Base-by-base conservation (phyloP, 1,140 invertebrate genomes). In the Galleria mellonella region DNA sequence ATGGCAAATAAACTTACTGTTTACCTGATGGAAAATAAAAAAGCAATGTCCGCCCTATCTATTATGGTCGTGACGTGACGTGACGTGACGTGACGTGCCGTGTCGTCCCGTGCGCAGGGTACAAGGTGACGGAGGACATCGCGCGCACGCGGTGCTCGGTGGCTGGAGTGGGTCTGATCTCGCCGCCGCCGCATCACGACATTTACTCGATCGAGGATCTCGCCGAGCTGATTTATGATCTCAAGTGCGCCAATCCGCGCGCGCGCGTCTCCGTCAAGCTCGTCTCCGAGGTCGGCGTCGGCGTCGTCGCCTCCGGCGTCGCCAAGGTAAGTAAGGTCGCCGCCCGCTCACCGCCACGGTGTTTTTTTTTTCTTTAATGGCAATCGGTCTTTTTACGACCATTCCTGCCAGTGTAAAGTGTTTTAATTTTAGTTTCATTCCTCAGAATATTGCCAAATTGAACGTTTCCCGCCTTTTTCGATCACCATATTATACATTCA, bases 121-220 rank as follows among this genome's bases (percentile, higher is more conserved):
- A 89, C 58, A 90, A 90, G 91, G 97, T 98, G 5, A 97, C 97
- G 0, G 92, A 94, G 66, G 97, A 98, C 39, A 99, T 99, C 73
- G 98, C 98, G 4, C 91, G 92, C 47, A 98, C 97, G 1, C 90
- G 98, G 38, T 96, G 98, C 82, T 99, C 97, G 0, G 97, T 99
- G 1, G 89, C 97, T 4, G 97, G 97, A 5, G 98, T 99, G n/a
- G 98, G 98, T 39, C 87, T 99, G 0, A 99, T 99, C 71, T 99
- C 97, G 0, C 98, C 98, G 27, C 98, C 98, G 4, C 98, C 98
- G 4, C 98, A 99, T 88, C 98, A 99, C 83, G 98, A 99, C 75
- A 99, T 99, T 81, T 99, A 99, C 86, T 98, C 97, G 28, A 99
- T 99, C 70, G 98, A 99, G 87, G 98, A 99, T 89, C 88, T 99